Percentiles rank a stretch among this genome's conserved stretches.
phyloP scores from a whole-genome alignment of 2,113 vertebrate genomes.

The Rhabdomys dilectus region DNA sequence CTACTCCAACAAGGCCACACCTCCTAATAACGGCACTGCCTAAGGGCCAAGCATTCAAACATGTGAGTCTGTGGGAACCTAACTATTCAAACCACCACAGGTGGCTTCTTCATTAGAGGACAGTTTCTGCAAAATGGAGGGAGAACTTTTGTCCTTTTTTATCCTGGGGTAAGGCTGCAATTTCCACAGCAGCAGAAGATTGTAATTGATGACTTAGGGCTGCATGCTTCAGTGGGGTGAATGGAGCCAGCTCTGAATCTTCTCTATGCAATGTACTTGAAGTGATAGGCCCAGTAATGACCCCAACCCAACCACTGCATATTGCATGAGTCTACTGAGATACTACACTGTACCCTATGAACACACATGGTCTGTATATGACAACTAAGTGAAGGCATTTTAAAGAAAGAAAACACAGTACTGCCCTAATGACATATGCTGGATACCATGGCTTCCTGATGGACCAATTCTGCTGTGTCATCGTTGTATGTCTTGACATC shows the following conservation, averaged over 20 bases:
- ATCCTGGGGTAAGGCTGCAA: background rate
- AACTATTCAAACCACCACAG: no score
- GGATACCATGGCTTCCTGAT: background rate
- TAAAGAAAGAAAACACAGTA: background rate
- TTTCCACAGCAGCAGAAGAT: background rate
- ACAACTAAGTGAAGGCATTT: no score
- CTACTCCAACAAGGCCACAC: no score
- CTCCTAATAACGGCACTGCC: no score
- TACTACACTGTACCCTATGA: background rate
- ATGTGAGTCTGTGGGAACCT: no score
- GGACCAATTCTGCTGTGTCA: background rate
- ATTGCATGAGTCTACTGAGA: background rate
- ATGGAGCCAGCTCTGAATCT: background rate
- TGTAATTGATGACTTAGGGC: no score
- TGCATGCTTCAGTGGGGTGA: fast-evolving
- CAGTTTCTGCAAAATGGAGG: background rate
- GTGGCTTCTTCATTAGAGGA: background rate
- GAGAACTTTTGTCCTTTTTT: fast-evolving
- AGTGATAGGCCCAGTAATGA: no score
- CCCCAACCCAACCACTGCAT: no score
- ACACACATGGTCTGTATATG: no score
- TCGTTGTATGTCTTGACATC: background rate
- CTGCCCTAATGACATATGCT: background rate
- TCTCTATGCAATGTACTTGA: no score
- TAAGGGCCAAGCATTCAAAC: no score